Base-by-base conservation (phyloP, 2,888 invertebrate species). In the Ypsolopha sequella region DNA sequence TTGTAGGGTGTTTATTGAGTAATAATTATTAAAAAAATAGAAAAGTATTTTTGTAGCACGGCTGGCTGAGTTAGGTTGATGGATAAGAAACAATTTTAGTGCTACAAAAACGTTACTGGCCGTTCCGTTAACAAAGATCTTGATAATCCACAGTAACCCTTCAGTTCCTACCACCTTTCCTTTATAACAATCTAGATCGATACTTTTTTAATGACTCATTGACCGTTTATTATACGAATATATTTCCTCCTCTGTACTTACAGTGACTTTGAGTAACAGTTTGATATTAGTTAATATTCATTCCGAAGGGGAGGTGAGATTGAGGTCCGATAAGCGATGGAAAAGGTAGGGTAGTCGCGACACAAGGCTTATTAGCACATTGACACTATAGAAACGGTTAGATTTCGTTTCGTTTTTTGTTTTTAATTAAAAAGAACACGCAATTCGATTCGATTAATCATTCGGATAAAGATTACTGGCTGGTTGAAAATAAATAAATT, bases 211-310 rank as follows among this genome's bases (percentile, higher is more conserved):
- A 66, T 81, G 80, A 82, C 67, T 81, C 80, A 80, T 66, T 68
- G 60, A 65, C 60, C 47, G 38, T 47, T 49, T 33, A 49, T 39
- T 49, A 66, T 61, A 64, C 59, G 67, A 64, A 63, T 63, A 65
- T 68, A 52, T 52, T 67, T 69, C 65, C 69, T 66, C 4, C 24
- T 70, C 65, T 68, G 63, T 65, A 61, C 66, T 2, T 45, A 41
- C 36, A 38, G 66, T 72, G 68, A 69, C 63, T 68, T 70, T 66
- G 66, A 67, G 61, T 60, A 63, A 62, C 62, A 60, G 68, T 73
- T 76, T 70, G 64, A 62, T 75, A 78, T 78, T 80, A 73, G 77
- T 85, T 82, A 85, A 84, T 85, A 85, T 85, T 85, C 82, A 84
- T 81, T 81, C 84, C 41, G 34, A 73, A 56, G 58, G 63, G 70